Conservation (phyloP, 2,888 invertebrate genomes). For the Archips xylosteana region DNA sequence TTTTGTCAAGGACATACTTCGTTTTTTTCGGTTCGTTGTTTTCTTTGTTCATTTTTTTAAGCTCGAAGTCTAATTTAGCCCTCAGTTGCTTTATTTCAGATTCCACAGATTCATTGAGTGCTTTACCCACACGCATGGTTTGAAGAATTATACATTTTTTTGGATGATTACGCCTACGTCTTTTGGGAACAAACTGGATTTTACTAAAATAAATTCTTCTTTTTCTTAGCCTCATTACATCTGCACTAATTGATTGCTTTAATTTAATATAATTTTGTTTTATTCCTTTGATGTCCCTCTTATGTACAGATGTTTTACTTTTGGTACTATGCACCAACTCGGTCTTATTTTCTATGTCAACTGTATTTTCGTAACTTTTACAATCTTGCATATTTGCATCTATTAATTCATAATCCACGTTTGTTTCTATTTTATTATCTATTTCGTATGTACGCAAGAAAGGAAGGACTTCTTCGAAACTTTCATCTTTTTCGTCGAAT, state of each 20-base stretch:
- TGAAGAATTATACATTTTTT: neutral
- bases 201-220: conserved; percentile 12
- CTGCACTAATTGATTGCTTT: conserved; percentile 1
- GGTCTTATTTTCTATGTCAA: neutral
- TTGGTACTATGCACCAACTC: neutral
- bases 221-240: conserved; percentile 4
- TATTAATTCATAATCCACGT: neutral
- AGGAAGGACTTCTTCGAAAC: conserved; percentile 4
- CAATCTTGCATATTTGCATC: neutral
- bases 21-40: neutral
- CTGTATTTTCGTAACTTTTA: neutral
- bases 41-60: neutral
- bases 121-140: neutral
- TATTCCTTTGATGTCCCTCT: neutral
- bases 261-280: neutral
- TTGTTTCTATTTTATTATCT: neutral
- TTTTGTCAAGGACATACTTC: neutral
- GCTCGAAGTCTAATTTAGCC: neutral
- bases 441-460: conserved; percentile 4
- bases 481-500: neutral
- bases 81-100: neutral
- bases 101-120: neutral
- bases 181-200: conserved; percentile 11
- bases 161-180: conserved; percentile 2
- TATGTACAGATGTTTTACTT: conserved; percentile 1